A percentile compares a stretch with the other conserved stretches of the same genome.
These are phyloP conservation scores for Muscidifurax raptorellus DNA, from an alignment of 1,140 invertebrate species.

Conservation along the genomic window DNA sequence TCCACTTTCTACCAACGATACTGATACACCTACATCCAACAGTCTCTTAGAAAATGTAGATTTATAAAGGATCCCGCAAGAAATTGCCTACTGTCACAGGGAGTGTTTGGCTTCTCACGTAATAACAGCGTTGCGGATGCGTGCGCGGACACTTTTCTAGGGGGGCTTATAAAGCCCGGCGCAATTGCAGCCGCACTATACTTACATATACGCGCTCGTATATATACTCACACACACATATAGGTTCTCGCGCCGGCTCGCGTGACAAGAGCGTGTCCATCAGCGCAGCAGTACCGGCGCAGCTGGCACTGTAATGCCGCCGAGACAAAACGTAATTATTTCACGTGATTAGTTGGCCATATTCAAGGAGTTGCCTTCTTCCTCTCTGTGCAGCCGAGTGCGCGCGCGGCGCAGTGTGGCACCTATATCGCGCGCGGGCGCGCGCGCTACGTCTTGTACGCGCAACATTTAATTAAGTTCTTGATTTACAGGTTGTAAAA, in stretches of 20 bases:
- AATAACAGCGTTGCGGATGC: neutral
- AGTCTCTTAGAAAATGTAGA: no score
- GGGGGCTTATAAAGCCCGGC: no score
- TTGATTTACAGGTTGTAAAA: slow-evolving; percentile 40
- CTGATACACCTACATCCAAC: no score
- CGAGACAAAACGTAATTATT: slow-evolving; percentile 73
- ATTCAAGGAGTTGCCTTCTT: slow-evolving; percentile 52
- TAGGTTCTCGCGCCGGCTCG: slow-evolving; percentile 51
- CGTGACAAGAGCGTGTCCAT: slow-evolving; percentile 69
- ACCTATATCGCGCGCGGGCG: neutral
- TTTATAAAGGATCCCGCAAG: neutral
- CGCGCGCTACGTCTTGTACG: slow-evolving; percentile 20
- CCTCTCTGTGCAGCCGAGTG: slow-evolving; percentile 44
- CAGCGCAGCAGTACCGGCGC: slow-evolving; percentile 54
- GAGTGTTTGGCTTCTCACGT: neutral
- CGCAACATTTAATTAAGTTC: slow-evolving; percentile 44
- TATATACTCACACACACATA: neutral
- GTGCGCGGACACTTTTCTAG: neutral
- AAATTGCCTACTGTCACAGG: neutral
- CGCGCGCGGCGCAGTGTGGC: slow-evolving; percentile 31
- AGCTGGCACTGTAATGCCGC: slow-evolving; percentile 53
- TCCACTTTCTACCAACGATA: no score
- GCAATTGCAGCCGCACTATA: no score
- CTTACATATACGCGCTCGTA: neutral
- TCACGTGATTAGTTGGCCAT: slow-evolving; percentile 70